Base-by-base conservation (phyloP, 2,113 vertebrate genomes). In the Colius striatus region DNA sequence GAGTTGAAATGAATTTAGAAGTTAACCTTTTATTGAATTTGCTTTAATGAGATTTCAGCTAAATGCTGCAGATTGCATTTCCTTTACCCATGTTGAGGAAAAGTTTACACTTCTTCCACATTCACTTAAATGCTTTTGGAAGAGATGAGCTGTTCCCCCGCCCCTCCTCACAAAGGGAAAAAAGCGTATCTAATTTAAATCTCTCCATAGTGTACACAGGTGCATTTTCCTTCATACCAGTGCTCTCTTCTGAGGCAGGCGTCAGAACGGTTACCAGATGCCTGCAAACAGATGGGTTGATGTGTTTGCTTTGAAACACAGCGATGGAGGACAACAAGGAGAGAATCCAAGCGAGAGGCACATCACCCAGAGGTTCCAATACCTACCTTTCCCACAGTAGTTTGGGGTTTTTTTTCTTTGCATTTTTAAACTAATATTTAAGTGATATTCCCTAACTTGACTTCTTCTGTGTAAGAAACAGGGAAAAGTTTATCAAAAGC, bases 1-100 rank as follows among this genome's bases (percentile, higher is more conserved):
- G 54, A 84, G 16, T 47, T 81, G 53, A 74, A 82, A 74, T 58
- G 17, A 81, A 29, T 47, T 41, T 70, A n/a, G 41, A 48, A 71
- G 27, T 80, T 93, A 89, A 88, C 30, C 51, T 30, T 89, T 82
- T 54, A 55, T 19, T 94, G 47, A 87, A 32, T 68, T 83, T 12
- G 70, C 53, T 67, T 76, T 57, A 82, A 72, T 43, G 58, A 92
- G 79, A 72, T 90, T 57, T 88, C 79, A 73, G 27, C 10, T 90
- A 92, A 82, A 90, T 50, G 48, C 67, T 27, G n/a, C 30, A 73
- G 53, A 53, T 63, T 34, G n/a, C 7, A 50, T 79, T 79, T 83
- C 48, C 23, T 82, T 82, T 83, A 65, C 27, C 21, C n/a, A 76
- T n/a, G 10, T 2, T 71, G 72, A 74, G 32, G 25, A 20, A 20